Percentiles rank a stretch among this genome's conserved stretches.
phyloP scores from a whole-genome alignment of 2,113 vertebrate genomes.

The Psilopogon haemacephalus region DNA sequence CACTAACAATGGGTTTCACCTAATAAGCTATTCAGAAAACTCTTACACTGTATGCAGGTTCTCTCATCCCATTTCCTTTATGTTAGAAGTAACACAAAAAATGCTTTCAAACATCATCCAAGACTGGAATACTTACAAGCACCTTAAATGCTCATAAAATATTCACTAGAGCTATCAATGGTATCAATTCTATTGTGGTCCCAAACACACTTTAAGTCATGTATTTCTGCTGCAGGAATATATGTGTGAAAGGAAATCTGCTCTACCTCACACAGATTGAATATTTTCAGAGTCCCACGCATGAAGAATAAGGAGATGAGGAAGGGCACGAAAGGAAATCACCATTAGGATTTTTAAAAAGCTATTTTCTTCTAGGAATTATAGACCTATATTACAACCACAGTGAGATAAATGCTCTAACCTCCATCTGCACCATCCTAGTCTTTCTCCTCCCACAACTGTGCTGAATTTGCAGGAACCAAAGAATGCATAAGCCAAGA shows the following conservation, averaged over 20 bases:
- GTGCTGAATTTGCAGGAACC: slow-evolving; percentile 1
- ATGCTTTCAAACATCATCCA: slow-evolving; percentile 46
- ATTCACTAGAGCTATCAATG: slow-evolving; percentile 12
- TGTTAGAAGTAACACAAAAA: slow-evolving; percentile 55
- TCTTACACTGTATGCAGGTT: not conserved
- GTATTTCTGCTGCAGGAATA: slow-evolving; percentile 3
- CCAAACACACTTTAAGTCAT: slow-evolving; percentile 25
- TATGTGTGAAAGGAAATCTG: not conserved
- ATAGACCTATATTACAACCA: not conserved
- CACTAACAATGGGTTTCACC: slow-evolving; percentile 4
- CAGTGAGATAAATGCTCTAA: slow-evolving; percentile 3
- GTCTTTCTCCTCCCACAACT: slow-evolving; percentile 43
- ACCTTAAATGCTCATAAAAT: slow-evolving; percentile 20
- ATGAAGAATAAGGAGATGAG: not conserved
- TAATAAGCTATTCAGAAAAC: slow-evolving; percentile 48
- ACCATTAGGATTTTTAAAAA: not conserved
- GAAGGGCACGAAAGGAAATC: not conserved
- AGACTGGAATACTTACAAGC: slow-evolving; percentile 17
- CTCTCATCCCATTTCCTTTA: not conserved
- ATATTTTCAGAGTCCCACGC: not conserved
- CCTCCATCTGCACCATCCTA: slow-evolving; percentile 42
- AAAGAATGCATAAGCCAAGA: not conserved
- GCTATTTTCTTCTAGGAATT: not conserved
- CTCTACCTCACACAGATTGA: not conserved
- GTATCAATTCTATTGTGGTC: not conserved